Conservation (phyloP, 2,888 invertebrate genomes). For the Isotomurus palustris region DNA sequence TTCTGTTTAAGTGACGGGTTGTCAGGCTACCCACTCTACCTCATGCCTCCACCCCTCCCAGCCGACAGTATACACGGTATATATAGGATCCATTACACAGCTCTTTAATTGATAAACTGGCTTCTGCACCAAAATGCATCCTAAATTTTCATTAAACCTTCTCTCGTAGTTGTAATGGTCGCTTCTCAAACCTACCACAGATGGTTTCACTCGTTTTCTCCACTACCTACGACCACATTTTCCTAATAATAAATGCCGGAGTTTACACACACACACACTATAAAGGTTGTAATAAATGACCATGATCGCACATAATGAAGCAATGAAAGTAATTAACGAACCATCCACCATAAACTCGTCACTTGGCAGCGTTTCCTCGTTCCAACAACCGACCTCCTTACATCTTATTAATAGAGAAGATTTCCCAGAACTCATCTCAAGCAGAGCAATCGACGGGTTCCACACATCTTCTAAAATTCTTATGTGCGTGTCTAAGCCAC, state of each 20-base stretch:
- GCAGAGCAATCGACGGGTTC: background rate
- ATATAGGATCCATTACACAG: too few relatives aligned
- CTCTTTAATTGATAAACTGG: slow-evolving; percentile 15
- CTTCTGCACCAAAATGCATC: slow-evolving; percentile 3
- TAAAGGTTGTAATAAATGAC: too few relatives aligned
- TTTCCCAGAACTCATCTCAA: slow-evolving; percentile 1
- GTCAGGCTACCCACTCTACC: slow-evolving; percentile 3
- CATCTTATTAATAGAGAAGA: slow-evolving; percentile 24
- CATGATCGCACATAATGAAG: too few relatives aligned
- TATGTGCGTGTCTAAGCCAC: background rate
- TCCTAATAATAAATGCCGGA: background rate
- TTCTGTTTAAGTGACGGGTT: slow-evolving; percentile 2
- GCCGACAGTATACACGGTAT: too few relatives aligned
- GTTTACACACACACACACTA: too few relatives aligned
- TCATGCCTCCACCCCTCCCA: slow-evolving; percentile 1
- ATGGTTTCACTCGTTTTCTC: too few relatives aligned
- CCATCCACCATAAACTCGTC: slow-evolving; percentile 12
- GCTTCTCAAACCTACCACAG: too few relatives aligned
- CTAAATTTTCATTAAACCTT: slow-evolving; percentile 7
- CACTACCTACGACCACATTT: too few relatives aligned
- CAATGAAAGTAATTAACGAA: too few relatives aligned
- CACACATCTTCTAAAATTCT: background rate
- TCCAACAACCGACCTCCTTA: slow-evolving; percentile 34
- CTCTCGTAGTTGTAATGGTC: background rate
- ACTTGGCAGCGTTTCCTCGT: slow-evolving; percentile 9